Conservation (phyloP, 2,888 invertebrate genomes). For the Neoascia interrupta region DNA sequence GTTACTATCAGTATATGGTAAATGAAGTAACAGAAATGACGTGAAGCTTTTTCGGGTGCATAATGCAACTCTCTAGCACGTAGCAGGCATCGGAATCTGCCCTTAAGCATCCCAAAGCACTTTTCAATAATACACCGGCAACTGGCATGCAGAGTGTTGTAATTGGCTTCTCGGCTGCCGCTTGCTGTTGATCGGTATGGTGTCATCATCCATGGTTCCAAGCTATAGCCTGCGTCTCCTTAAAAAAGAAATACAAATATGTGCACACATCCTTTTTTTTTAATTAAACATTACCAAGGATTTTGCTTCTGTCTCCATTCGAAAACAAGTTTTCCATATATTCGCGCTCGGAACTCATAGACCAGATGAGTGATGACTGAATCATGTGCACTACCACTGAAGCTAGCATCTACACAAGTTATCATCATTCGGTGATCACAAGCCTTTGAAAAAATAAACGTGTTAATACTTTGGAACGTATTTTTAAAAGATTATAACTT, state of each 20-base stretch:
- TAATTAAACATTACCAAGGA: background rate
- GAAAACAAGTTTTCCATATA: too few relatives aligned
- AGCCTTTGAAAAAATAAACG: conserved; percentile 7
- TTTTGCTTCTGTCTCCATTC: too few relatives aligned
- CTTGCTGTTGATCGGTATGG: conserved; percentile 11
- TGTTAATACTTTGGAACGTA: background rate
- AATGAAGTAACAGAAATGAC: too few relatives aligned
- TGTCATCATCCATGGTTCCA: conserved; percentile 43
- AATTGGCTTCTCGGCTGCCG: conserved; percentile 1
- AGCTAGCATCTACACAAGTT: conserved; percentile 16
- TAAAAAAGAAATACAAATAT: too few relatives aligned
- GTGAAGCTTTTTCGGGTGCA: conserved; percentile 19
- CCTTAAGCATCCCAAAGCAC: conserved; percentile 25
- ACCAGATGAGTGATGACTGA: conserved; percentile 15
- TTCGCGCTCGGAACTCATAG: too few relatives aligned
- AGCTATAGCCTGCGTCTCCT: conserved; percentile 47
- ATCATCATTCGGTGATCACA: conserved; percentile 10
- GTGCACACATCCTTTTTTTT: background rate
- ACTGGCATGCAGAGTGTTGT: conserved; percentile 20
- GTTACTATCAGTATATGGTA: too few relatives aligned
- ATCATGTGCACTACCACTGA: background rate
- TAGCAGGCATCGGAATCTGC: conserved; percentile 33
- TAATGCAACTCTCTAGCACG: conserved; percentile 34
- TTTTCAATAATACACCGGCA: conserved; percentile 27
- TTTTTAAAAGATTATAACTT: background rate